phyloP scores from a whole-genome alignment of 2,888 invertebrate genomes.

The Acheta domesticus region DNA sequence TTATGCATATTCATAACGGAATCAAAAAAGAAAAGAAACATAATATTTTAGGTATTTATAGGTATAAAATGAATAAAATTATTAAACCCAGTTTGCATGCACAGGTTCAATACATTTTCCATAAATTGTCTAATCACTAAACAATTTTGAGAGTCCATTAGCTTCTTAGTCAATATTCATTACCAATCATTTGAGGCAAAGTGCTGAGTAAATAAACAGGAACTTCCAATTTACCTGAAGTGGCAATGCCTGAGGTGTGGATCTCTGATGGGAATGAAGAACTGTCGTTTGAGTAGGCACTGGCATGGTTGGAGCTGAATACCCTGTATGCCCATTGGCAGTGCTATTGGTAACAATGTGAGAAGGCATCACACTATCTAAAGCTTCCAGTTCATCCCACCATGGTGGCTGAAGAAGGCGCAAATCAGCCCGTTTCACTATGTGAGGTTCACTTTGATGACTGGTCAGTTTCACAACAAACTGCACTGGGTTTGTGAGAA shows the following conservation, averaged over 20 bases:
- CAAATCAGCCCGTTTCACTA: conserved; percentile 85
- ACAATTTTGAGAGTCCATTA: no score
- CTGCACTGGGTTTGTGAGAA: conserved; percentile 59
- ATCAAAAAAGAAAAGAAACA: no score
- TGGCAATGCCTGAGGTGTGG: conserved; percentile 33
- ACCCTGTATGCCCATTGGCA: conserved; percentile 24
- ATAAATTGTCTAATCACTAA: no score
- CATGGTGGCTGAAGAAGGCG: conserved; percentile 90
- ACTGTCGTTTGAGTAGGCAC: conserved; percentile 28
- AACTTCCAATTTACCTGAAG: conserved; percentile 18
- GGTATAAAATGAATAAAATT: no score
- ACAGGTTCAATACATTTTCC: no score
- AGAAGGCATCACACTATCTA: conserved; percentile 46
- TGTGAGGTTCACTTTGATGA: conserved; percentile 54
- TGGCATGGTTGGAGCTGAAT: conserved; percentile 24
- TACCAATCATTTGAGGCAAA: no score
- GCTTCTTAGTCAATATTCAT: no score
- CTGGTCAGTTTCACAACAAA: conserved; percentile 63
- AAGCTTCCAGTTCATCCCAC: conserved; percentile 89
- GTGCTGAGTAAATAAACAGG: no score
- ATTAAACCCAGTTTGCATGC: no score
- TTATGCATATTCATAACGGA: no score
- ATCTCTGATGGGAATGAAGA: conserved; percentile 33
- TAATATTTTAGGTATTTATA: no score
- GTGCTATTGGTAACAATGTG: conserved; percentile 41